These are phyloP conservation scores for Chrysolina oricalcia DNA, from an alignment of 2,888 invertebrate species.

Conservation along the genomic window DNA sequence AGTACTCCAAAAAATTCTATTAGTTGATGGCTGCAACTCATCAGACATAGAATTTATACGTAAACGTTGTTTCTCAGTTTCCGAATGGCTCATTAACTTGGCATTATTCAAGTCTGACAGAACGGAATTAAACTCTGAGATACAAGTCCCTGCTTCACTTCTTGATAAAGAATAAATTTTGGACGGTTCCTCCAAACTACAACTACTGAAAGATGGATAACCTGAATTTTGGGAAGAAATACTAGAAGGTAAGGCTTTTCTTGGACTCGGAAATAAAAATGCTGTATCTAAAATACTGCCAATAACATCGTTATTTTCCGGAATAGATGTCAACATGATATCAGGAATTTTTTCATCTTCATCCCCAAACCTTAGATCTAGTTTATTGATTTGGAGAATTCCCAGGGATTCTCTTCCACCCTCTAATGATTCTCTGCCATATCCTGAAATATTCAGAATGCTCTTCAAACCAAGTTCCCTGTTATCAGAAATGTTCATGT, in stretches of 20 bases:
- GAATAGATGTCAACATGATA: constrained; percentile 39
- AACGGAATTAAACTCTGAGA: constrained; percentile 10
- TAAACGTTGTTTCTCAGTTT: constrained; percentile 6
- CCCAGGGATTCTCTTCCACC: constrained; percentile 52
- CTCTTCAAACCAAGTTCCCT: constrained; percentile 35
- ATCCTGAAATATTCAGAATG: constrained; percentile 43
- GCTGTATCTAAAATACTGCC: constrained; percentile 43
- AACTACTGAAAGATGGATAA: constrained; percentile 47
- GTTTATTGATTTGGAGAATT: constrained; percentile 49
- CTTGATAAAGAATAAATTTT: constrained; percentile 48
- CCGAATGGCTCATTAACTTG: constrained; percentile 30
- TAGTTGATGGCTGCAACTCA: background rate
- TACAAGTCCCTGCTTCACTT: constrained; percentile 36
- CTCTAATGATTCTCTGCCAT: constrained; percentile 51
- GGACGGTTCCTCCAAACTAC: constrained; percentile 54
- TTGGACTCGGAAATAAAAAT: constrained; percentile 46
- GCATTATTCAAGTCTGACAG: constrained; percentile 38
- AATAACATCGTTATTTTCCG: constrained; percentile 29
- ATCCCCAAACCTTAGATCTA: constrained; percentile 37
- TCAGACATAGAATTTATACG: constrained; percentile 21
- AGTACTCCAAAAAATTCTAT: constrained; percentile 40
- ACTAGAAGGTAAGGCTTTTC: constrained; percentile 40
- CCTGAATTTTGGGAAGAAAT: constrained; percentile 42
- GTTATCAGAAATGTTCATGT: constrained; percentile 27
- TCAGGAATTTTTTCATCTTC: constrained; percentile 42